A percentile compares a stretch with the other conserved stretches of the same genome.
Conservation (phyloP, 2,888 invertebrate genomes). For the Tubulanus polymorphus region DNA sequence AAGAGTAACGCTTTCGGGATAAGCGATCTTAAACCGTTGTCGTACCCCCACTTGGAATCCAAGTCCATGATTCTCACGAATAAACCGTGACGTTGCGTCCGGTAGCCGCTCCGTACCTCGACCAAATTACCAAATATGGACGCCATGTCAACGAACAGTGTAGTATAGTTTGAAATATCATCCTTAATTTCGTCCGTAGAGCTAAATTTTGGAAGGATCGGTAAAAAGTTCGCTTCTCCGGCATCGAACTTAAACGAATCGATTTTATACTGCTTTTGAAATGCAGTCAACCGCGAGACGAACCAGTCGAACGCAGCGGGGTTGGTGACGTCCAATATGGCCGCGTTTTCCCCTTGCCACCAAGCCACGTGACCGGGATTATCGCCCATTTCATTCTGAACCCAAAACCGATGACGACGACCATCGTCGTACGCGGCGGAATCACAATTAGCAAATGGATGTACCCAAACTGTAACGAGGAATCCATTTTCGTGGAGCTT, state of each 20-base stretch:
- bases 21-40: conserved; percentile 71
- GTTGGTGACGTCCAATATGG: conserved; percentile 86
- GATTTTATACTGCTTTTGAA: conserved; percentile 66
- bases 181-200: conserved; percentile 18
- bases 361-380: conserved; percentile 45
- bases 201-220: conserved; percentile 26
- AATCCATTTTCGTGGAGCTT: conserved; percentile 63
- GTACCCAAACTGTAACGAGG: conserved; percentile 72
- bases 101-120: conserved; percentile 78
- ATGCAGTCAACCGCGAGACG: conserved; percentile 63
- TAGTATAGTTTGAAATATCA: conserved; percentile 30
- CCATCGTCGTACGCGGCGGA: conserved; percentile 67
- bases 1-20: conserved; percentile 71
- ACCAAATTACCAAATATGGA: conserved; percentile 62
- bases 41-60: conserved; percentile 78
- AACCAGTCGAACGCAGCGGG: conserved; percentile 76
- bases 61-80: conserved; percentile 79
- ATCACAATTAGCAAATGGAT: conserved; percentile 62
- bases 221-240: conserved; percentile 51
- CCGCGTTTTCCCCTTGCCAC: conserved; percentile 66
- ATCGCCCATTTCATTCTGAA: background rate
- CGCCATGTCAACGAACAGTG: conserved; percentile 27
- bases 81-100: conserved; percentile 76
- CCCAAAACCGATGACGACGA: background rate
- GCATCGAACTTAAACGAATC: conserved; percentile 86